These are phyloP conservation scores for Corvus hawaiiensis DNA, from an alignment of 2,113 vertebrate genomes.

Conservation along the genomic window DNA sequence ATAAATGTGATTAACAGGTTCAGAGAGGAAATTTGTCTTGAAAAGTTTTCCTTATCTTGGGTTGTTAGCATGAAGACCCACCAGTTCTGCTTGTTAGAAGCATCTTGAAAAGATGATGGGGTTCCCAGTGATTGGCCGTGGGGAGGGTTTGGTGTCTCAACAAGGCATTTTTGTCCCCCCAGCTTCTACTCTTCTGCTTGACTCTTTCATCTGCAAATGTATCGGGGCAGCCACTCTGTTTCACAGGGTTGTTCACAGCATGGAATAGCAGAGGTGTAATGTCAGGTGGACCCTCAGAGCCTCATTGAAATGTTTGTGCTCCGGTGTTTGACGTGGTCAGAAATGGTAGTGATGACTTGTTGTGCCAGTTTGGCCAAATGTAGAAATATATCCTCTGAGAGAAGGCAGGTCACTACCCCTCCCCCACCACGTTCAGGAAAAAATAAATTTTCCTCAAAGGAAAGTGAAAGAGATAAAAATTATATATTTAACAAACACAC, in stretches of 20 bases:
- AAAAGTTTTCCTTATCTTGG: neutral
- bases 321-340: neutral
- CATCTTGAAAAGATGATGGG: neutral
- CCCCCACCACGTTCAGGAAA: no score
- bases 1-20: neutral
- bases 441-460: no score
- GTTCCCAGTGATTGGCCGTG: rapidly evolving
- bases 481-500: no score
- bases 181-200: neutral
- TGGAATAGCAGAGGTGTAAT: neutral
- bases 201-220: neutral
- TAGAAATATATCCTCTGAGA: no score
- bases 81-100: neutral
- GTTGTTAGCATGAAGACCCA: neutral
- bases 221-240: neutral
- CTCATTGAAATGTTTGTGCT: neutral
- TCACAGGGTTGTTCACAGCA: rapidly evolving
- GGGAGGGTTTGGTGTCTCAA: neutral
- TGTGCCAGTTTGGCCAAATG: neutral
- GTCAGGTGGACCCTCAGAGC: neutral
- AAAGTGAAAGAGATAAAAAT: no score
- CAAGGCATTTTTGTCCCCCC: neutral
- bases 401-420: no score
- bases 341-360: neutral
- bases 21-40: neutral